phyloP scores from a whole-genome alignment of 2,797 vertebrate genomes.

The Gobionotothen gibberifrons region DNA sequence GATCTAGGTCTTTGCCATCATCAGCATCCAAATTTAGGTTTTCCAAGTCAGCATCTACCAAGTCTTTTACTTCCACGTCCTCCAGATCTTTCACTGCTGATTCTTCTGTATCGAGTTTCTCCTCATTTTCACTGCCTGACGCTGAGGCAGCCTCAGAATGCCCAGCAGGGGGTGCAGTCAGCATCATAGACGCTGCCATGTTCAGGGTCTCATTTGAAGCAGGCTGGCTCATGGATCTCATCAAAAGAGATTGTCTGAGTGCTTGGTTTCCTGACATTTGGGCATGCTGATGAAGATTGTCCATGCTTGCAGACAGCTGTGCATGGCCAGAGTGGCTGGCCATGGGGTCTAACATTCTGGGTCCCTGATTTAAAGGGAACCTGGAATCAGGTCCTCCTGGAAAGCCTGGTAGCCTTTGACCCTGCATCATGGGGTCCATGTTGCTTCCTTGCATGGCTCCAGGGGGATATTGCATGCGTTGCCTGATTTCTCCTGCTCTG shows the following conservation, averaged over 20 bases:
- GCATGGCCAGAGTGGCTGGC: slow-evolving; percentile 79
- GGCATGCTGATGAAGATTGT: slow-evolving; percentile 87
- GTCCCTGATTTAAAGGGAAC: slow-evolving; percentile 82
- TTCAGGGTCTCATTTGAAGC: slow-evolving; percentile 85
- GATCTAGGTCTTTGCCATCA: slow-evolving; percentile 96
- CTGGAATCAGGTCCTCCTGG: slow-evolving; percentile 85
- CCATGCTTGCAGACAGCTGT: slow-evolving; percentile 86
- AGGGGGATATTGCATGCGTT: slow-evolving; percentile 86
- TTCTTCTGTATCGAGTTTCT: slow-evolving; percentile 95
- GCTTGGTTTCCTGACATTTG: slow-evolving; percentile 80
- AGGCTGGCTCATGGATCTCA: slow-evolving; percentile 90
- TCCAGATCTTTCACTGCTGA: slow-evolving; percentile 97
- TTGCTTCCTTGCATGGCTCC: slow-evolving; percentile 77
- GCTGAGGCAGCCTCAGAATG: slow-evolving; percentile 71
- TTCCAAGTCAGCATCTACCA: slow-evolving; percentile 97
- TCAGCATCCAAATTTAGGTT: slow-evolving; percentile 97
- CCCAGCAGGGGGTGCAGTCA: slow-evolving; percentile 78
- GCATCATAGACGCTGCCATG: slow-evolving; percentile 79
- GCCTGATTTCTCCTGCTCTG: slow-evolving; percentile 89
- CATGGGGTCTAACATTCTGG: slow-evolving; percentile 85
- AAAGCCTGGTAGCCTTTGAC: slow-evolving; percentile 84
- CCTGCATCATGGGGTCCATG: slow-evolving; percentile 84
- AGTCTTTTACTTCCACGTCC: slow-evolving; percentile 97
- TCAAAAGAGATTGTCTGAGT: slow-evolving; percentile 82
- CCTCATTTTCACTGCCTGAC: slow-evolving; percentile 81